phyloP scores from a whole-genome alignment of 2,113 vertebrate genomes.

The Turnix velox region DNA sequence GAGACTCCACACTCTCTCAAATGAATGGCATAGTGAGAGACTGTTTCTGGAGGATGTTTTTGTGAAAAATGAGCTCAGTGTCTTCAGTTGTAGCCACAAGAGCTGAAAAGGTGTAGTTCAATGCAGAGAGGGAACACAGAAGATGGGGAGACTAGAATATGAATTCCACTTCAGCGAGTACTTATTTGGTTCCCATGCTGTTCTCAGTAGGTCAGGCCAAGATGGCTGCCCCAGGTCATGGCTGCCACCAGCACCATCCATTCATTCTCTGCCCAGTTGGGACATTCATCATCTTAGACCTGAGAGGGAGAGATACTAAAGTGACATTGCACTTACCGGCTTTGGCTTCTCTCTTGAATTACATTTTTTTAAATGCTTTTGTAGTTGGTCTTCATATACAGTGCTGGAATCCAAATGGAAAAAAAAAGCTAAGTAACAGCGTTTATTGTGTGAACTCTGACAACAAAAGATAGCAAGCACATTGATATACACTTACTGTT shows the following conservation, averaged over 20 bases:
- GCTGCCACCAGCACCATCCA: background rate
- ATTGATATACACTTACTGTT: conserved; percentile 82
- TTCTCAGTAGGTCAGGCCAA: background rate
- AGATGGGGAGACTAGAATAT: background rate
- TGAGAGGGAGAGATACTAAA: background rate
- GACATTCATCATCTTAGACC: background rate
- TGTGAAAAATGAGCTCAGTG: background rate
- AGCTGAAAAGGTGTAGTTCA: background rate
- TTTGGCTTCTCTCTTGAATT: conserved; percentile 90
- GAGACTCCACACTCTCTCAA: background rate
- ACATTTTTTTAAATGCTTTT: conserved; percentile 93
- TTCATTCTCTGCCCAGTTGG: background rate
- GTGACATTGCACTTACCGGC: conserved; percentile 78
- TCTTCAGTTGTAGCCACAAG: background rate
- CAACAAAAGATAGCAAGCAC: background rate
- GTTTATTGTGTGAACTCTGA: background rate
- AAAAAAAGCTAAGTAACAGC: background rate
- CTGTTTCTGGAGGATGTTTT: rapidly evolving
- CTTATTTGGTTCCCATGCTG: background rate
- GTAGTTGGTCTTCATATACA: conserved; percentile 86
- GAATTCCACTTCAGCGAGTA: background rate
- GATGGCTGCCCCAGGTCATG: background rate
- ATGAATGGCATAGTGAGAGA: background rate
- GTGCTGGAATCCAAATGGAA: conserved; percentile 77
- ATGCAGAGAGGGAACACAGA: background rate